Base-by-base conservation (phyloP, 1,140 invertebrate genomes). In the Manduca sexta region DNA sequence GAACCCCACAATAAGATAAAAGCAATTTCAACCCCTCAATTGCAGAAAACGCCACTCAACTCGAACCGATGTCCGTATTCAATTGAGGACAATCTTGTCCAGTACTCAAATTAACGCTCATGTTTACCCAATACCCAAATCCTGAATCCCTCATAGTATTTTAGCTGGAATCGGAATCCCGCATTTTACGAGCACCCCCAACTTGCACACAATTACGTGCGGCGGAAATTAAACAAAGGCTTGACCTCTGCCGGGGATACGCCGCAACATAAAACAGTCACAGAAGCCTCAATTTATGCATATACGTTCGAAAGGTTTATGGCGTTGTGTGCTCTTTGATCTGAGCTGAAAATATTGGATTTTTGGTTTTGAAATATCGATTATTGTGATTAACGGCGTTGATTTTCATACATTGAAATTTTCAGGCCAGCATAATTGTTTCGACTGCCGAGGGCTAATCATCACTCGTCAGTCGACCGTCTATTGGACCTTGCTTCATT, bases 151-250 rank as follows among this genome's bases (percentile, higher is more conserved):
- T 26, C 8, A n/a, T 17, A 18, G 14, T 17, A 40, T 40, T 40
- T n/a, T 40, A 40, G 15, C 14, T 17, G 16, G 10, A 18, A 40
- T 18, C 10, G 38, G 38, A 40, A 40, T 40, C 38, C 38, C 18
- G 18, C 16, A 40, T 40, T 40, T 40, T 40, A 40, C 18, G 38
- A 40, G 18, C 16, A 40, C 15, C 38, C 38, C 15, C 38, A 17
- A 40, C 15, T 40, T 18, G 38, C 38, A 33, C 35, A 41, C 44
- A 46, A 52, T 52, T 52, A 47, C 44, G 39, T 37, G 29, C 31
- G 33, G 18, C 50, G 50, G 50, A 52, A 52, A 47, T 52, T 52
- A 52, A 52, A 52, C 50, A 52, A 47, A 45, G 50, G 50, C 31
- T 52, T 52, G 50, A 52, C 50, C 50, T 40, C 38, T 40, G 15